phyloP scores from a whole-genome alignment of 2,797 vertebrate species.

The Taenioides sp. region DNA sequence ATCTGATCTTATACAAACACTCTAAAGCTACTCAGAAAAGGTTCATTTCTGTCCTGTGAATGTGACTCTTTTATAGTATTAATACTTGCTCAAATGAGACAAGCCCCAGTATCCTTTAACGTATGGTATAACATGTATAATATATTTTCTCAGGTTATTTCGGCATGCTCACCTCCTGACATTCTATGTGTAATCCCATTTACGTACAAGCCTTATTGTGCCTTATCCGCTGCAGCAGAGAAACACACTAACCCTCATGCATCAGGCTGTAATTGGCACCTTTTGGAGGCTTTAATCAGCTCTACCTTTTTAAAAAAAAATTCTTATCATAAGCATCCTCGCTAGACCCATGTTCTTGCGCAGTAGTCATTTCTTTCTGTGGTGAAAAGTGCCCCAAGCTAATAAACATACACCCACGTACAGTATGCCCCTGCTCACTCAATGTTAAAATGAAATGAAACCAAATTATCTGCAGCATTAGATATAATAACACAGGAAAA shows the following conservation, averaged over 20 bases:
- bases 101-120: neutral
- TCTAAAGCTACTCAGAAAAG: too few relatives aligned
- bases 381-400: conserved; percentile 34
- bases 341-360: conserved; percentile 21
- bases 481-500: neutral
- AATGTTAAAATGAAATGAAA: conserved; percentile 14
- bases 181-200: neutral
- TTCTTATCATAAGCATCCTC: conserved; percentile 7
- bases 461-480: conserved; percentile 24
- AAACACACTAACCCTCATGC: conserved; percentile 13
- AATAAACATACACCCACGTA: conserved; percentile 26
- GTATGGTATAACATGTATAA: neutral
- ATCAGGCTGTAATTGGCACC: conserved; percentile 53
- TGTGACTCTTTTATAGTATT: too few relatives aligned
- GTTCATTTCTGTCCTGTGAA: too few relatives aligned
- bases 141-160: neutral
- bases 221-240: conserved; percentile 1
- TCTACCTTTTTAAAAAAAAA: too few relatives aligned
- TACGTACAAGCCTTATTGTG: conserved; percentile 12
- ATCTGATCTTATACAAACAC: too few relatives aligned
- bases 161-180: neutral
- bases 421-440: conserved; percentile 21
- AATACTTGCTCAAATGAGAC: too few relatives aligned
- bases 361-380: conserved; percentile 15
- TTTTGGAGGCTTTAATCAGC: conserved; percentile 62